Evolutionary conservation across 2,888 invertebrate genomes (phyloP).

Genomic region (Tanypteryx hageni): DNA sequence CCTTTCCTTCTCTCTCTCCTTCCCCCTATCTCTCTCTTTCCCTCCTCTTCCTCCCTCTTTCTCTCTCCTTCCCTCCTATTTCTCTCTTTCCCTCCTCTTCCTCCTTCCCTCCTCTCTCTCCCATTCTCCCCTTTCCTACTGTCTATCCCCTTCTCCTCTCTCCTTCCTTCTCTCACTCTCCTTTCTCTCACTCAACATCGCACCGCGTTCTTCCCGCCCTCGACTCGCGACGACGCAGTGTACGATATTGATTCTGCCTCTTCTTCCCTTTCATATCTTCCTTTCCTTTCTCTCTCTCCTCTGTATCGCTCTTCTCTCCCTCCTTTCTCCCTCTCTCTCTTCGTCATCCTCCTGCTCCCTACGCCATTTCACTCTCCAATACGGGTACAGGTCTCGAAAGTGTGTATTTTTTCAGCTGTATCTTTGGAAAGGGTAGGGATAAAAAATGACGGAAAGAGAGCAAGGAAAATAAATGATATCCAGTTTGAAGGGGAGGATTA

Average conservation of each 20-base stretch:
- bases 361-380: neutral
- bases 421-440: neutral
- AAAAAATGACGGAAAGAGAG: neutral
- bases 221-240: neutral
- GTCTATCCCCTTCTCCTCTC: neutral
- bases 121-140: neutral
- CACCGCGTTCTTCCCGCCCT: neutral
- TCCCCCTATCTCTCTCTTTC: neutral
- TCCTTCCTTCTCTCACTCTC: neutral
- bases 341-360: conserved; percentile 38
- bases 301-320: neutral
- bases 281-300: neutral
- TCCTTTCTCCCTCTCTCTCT: conserved; percentile 21
- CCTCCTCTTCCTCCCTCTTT: neutral
- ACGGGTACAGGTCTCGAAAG: too few relatives aligned
- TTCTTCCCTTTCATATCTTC: neutral
- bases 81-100: neutral
- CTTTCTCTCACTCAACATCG: neutral
- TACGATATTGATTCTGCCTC: neutral
- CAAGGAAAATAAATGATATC: too few relatives aligned
- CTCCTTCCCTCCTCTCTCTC: neutral
- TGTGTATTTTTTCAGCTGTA: too few relatives aligned
- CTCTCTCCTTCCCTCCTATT: too few relatives aligned
- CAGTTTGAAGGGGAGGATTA: too few relatives aligned
- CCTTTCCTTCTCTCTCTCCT: neutral